phyloP scores from a whole-genome alignment of 2,113 vertebrate genomes.

The Podarcis cretensis region DNA sequence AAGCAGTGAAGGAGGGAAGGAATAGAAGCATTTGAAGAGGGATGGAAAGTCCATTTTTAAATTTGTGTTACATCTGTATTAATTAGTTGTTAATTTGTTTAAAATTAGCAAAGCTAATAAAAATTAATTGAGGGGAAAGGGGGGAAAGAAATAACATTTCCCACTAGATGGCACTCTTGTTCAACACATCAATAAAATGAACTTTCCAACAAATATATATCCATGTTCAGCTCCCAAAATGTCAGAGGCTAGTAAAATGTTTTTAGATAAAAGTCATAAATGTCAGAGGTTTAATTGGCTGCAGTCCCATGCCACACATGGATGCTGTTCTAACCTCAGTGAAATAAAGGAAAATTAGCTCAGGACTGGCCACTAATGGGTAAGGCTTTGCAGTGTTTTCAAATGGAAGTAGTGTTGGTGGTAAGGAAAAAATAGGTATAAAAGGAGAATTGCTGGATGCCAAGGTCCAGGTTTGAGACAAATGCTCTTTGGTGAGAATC shows the following conservation, averaged over 20 bases:
- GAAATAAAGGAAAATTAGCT: not conserved
- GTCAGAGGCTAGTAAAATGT: not conserved
- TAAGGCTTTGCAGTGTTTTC: not conserved
- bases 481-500: no score
- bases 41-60: no score
- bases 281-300: not conserved
- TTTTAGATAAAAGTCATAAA: not conserved
- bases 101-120: no score
- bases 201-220: not conserved
- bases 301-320: not conserved
- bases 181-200: slow-evolving; percentile 25
- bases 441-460: no score
- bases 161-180: slow-evolving; percentile 77
- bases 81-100: no score
- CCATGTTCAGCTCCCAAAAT: not conserved
- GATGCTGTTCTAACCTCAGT: not conserved
- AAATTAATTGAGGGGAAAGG: no score
- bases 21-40: no score
- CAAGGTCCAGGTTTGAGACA: no score
- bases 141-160: accelerated
- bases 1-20: no score
- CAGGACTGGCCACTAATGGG: not conserved
- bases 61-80: no score
- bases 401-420: not conserved
- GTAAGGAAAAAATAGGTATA: not conserved